Percentiles rank a stretch among this genome's conserved stretches.
These are phyloP conservation scores for Amphibalanus amphitrite DNA, from an alignment of 1,140 invertebrate genomes.

Conservation along the genomic window DNA sequence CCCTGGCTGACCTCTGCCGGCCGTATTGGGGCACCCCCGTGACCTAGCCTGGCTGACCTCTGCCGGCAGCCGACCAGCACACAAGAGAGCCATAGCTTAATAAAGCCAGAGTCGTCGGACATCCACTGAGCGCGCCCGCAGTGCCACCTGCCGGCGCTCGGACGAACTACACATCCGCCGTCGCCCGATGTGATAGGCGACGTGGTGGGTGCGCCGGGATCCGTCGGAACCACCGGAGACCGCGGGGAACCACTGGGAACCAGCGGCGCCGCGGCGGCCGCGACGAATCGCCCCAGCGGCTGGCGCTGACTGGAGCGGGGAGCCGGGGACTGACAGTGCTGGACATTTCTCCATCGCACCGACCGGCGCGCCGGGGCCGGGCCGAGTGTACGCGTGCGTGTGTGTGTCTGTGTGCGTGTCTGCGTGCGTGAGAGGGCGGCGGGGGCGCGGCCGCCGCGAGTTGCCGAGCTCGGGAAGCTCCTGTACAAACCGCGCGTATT, in stretches of 20 bases:
- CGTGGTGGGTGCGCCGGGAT: too few relatives aligned
- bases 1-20: not conserved
- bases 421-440: not conserved
- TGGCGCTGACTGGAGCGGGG: too few relatives aligned
- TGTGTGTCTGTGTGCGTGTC: not conserved
- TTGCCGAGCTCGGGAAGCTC: not conserved
- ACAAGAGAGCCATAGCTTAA: constrained; percentile 1
- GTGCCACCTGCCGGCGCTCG: not conserved
- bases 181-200: not conserved
- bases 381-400: not conserved
- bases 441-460: not conserved
- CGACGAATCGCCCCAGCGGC: too few relatives aligned
- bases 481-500: not conserved
- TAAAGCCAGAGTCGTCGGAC: constrained; percentile 3
- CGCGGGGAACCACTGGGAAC: too few relatives aligned
- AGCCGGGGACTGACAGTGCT: too few relatives aligned
- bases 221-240: too few relatives aligned
- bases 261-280: too few relatives aligned
- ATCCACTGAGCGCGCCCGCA: not conserved
- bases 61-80: constrained; percentile 1
- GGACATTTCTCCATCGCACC: too few relatives aligned
- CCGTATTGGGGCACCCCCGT: too few relatives aligned
- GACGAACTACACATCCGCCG: not conserved
- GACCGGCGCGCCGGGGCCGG: not conserved
- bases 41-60: too few relatives aligned